Conservation (phyloP, 2,113 vertebrate species). For the Oxyura jamaicensis region DNA sequence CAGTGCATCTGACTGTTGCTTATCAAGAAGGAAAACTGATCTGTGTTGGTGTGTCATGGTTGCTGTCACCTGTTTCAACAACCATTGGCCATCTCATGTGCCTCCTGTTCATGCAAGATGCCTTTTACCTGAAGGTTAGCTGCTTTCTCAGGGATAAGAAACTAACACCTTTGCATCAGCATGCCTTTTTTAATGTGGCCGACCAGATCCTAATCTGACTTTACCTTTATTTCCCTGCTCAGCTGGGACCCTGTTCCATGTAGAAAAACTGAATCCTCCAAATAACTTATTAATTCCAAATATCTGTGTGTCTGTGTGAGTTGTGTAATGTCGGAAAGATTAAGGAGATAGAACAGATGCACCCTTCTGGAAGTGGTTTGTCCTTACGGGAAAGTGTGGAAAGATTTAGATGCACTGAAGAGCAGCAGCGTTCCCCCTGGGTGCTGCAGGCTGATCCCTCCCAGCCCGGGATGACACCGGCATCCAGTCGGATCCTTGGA, state of each 20-base stretch:
- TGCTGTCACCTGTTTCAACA: not conserved
- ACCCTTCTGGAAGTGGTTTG: not conserved
- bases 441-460: not conserved
- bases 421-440: not conserved
- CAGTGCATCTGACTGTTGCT: accelerated
- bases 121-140: not conserved
- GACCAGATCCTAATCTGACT: not conserved
- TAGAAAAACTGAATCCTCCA: not conserved
- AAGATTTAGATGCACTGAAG: not conserved
- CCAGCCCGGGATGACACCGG: accelerated
- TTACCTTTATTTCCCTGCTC: not conserved
- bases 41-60: not conserved
- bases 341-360: not conserved
- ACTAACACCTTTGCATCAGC: not conserved
- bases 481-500: accelerated
- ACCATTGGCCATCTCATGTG: accelerated
- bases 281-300: not conserved
- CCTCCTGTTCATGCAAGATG: not conserved
- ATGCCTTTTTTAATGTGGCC: accelerated
- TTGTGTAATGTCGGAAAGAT: not conserved
- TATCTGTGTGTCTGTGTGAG: accelerated
- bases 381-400: not conserved
- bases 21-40: not conserved
- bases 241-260: not conserved
- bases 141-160: accelerated